These are phyloP conservation scores for Rhegmatorhina hoffmannsi DNA, from an alignment of 2,113 vertebrate genomes.

Conservation along the genomic window DNA sequence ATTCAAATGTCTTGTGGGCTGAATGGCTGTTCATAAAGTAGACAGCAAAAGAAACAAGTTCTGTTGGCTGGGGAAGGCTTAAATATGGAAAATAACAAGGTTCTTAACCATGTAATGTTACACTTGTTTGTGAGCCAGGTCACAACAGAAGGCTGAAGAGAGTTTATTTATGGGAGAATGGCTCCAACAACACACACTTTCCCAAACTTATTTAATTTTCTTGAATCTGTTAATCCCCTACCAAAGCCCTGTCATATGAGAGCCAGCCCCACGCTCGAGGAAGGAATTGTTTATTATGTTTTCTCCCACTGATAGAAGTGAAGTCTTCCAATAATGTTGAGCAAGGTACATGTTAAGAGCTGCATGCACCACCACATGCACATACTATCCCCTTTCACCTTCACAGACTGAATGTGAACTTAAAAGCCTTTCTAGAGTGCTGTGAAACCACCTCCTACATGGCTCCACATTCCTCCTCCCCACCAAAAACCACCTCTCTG, in stretches of 20 bases:
- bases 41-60: neutral
- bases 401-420: neutral
- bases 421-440: fast-evolving
- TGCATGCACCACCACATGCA: fast-evolving
- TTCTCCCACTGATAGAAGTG: neutral
- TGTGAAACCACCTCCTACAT: fast-evolving
- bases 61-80: neutral
- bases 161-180: neutral
- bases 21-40: neutral
- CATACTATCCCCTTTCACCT: fast-evolving
- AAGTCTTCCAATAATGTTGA: neutral
- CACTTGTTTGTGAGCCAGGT: neutral
- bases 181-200: neutral
- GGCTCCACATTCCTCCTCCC: neutral
- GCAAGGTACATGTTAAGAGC: neutral
- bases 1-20: neutral
- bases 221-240: neutral
- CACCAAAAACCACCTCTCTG: neutral
- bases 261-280: neutral
- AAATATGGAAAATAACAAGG: neutral
- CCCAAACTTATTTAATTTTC: neutral
- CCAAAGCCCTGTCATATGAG: slow-evolving; percentile 7
- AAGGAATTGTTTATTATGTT: neutral
- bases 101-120: neutral
- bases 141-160: neutral